Conservation (phyloP, 2,113 vertebrate species). For the Corydoras sp. region DNA sequence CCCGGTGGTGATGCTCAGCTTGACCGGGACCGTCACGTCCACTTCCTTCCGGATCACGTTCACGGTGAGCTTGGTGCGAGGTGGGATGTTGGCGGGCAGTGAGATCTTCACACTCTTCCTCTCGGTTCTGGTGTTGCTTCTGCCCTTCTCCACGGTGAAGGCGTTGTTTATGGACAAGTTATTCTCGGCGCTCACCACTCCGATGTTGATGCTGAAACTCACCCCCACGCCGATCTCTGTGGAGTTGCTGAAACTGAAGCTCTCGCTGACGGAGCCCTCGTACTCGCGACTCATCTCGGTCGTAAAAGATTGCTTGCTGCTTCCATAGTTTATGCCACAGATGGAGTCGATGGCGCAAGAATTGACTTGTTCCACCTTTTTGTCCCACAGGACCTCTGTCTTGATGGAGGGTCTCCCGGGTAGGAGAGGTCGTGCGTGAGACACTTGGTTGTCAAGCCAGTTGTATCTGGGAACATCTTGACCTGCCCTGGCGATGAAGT, state of each 20-base stretch:
- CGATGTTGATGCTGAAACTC: neutral
- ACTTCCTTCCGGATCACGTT: conserved; percentile 9
- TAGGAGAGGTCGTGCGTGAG: conserved; percentile 1
- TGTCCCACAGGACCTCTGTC: conserved; percentile 8
- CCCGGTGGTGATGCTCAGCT: conserved; percentile 13
- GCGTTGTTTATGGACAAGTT: neutral
- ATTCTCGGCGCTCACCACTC: accelerated
- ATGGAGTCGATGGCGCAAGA: neutral
- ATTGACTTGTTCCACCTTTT: neutral
- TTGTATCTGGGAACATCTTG: conserved; percentile 4
- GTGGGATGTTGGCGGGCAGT: conserved; percentile 3
- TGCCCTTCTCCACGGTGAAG: neutral
- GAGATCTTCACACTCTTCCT: neutral
- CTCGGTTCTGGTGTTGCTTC: conserved; percentile 19
- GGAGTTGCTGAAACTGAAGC: conserved; percentile 1
- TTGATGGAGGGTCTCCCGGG: neutral
- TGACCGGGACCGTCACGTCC: conserved; percentile 4
- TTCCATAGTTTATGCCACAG: neutral
- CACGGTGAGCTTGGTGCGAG: conserved; percentile 17
- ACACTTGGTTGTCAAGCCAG: conserved; percentile 1
- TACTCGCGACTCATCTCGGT: neutral
- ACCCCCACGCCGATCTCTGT: neutral
- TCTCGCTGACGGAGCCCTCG: conserved; percentile 3
- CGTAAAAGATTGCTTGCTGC: conserved; percentile 1
- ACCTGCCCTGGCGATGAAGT: conserved; percentile 3